Conservation (phyloP, 2,888 invertebrate species). For the Tanytarsus gracilentus region DNA sequence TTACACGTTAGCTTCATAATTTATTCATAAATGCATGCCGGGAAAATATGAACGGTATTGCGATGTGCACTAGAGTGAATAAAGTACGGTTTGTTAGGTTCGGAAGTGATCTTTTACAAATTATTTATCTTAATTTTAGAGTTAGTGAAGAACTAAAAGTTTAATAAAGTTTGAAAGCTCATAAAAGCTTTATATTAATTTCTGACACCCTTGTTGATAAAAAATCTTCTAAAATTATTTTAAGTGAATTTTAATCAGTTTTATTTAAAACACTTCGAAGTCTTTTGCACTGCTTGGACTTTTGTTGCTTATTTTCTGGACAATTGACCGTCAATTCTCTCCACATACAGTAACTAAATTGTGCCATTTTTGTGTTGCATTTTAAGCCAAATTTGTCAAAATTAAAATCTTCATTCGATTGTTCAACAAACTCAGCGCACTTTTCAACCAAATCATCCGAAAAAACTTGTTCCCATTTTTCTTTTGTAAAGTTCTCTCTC, state of each 20-base stretch:
- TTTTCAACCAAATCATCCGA: neutral
- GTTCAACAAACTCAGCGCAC: neutral
- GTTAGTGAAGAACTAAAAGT: too few species aligned
- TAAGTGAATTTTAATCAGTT: neutral
- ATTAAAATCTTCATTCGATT: neutral
- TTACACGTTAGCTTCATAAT: too few species aligned
- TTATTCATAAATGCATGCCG: too few species aligned
- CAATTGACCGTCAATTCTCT: neutral
- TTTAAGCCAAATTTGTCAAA: neutral
- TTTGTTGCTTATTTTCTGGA: neutral
- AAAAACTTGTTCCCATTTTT: neutral
- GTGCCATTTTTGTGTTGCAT: constrained; percentile 1
- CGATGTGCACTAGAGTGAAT: too few species aligned
- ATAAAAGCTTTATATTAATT: too few species aligned
- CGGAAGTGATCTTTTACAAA: too few species aligned
- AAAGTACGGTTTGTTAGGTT: too few species aligned
- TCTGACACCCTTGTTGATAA: too few species aligned
- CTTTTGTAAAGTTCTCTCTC: neutral
- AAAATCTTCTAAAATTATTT: too few species aligned
- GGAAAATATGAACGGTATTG: too few species aligned
- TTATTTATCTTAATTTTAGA: too few species aligned
- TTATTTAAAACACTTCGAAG: neutral
- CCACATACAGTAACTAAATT: constrained; percentile 17
- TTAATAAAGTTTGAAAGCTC: too few species aligned
- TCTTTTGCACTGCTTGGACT: constrained; percentile 10